phyloP scores from a whole-genome alignment of 2,797 vertebrate genomes.

The Pangasius krempfi region DNA sequence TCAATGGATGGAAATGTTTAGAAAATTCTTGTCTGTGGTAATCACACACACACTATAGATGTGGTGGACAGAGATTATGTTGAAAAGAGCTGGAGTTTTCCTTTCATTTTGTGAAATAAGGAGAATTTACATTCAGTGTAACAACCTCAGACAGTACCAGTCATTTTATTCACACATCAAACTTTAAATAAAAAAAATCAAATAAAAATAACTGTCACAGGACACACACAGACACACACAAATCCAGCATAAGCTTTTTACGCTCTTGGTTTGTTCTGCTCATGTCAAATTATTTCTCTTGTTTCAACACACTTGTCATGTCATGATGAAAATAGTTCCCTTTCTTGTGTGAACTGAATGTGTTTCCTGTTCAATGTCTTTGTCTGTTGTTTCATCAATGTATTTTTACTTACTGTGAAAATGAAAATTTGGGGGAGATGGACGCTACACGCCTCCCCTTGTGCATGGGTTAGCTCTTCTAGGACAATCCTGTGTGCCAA shows the following conservation, averaged over 20 bases:
- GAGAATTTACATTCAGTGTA: neutral
- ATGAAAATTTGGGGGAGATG: slow-evolving; percentile 65
- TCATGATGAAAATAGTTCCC: slow-evolving; percentile 30
- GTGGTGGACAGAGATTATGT: neutral
- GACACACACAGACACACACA: neutral
- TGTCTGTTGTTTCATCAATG: slow-evolving; percentile 53
- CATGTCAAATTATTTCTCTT: slow-evolving; percentile 4
- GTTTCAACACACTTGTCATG: neutral
- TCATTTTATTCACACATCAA: neutral
- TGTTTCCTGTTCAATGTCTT: slow-evolving; percentile 54
- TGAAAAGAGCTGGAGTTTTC: neutral
- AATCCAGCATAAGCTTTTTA: slow-evolving; percentile 29
- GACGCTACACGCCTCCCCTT: slow-evolving; percentile 47
- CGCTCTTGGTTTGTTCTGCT: neutral
- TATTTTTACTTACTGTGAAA: slow-evolving; percentile 77
- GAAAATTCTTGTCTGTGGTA: neutral
- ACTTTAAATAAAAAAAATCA: neutral
- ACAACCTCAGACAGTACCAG: slow-evolving; percentile 9
- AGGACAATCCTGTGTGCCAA: slow-evolving; percentile 82
- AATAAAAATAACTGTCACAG: slow-evolving; percentile 1
- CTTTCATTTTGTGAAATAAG: neutral
- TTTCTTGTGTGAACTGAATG: slow-evolving; percentile 61
- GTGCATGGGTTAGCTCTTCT: slow-evolving; percentile 60
- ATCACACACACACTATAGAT: neutral
- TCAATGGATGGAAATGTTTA: neutral